phyloP scores from a whole-genome alignment of 2,113 vertebrate genomes.

The Xerus inauris region DNA sequence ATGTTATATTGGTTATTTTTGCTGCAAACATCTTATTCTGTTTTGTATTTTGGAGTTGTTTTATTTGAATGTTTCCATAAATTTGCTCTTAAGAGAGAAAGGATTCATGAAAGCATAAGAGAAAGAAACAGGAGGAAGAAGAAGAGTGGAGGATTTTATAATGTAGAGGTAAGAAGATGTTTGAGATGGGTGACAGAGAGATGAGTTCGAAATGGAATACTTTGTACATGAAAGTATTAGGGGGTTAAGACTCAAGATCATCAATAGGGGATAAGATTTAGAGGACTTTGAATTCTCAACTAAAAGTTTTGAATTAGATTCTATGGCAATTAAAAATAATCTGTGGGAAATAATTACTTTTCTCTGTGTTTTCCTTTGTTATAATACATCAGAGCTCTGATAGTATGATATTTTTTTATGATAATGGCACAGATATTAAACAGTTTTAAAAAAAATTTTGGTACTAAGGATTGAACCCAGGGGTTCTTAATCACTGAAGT shows the following conservation, averaged over 20 bases:
- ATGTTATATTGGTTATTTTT: neutral
- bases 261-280: neutral
- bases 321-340: neutral
- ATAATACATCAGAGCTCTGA: neutral
- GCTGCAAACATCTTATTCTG: neutral
- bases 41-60: neutral
- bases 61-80: conserved; percentile 9
- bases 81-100: neutral
- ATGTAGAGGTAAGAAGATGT: neutral
- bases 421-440: neutral
- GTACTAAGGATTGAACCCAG: no score
- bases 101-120: neutral
- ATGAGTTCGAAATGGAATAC: neutral
- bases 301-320: neutral
- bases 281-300: neutral
- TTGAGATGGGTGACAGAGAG: neutral
- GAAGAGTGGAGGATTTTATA: neutral
- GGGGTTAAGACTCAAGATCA: neutral
- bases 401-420: neutral
- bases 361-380: neutral
- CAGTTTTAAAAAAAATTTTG: neutral
- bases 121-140: neutral
- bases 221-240: neutral
- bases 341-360: neutral
- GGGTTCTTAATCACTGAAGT: no score